Percentiles rank a stretch among this genome's conserved stretches.
phyloP scores from a whole-genome alignment of 2,888 invertebrate genomes.

The Spialia ferax region DNA sequence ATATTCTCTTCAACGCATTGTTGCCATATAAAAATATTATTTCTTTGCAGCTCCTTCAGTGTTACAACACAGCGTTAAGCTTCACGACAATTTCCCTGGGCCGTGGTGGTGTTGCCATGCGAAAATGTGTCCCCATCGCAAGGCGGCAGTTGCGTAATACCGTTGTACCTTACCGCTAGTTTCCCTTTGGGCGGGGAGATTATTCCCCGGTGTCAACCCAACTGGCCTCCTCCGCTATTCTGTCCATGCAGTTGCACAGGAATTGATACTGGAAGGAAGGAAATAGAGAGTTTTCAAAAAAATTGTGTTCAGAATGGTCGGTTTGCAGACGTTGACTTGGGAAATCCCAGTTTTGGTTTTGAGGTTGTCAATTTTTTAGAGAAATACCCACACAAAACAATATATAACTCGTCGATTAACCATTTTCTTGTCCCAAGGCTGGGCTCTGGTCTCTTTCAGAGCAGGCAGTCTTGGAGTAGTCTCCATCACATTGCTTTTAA shows the following conservation, averaged over 20 bases:
- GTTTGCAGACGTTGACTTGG: too few relatives aligned
- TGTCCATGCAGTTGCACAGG: slow-evolving; percentile 97
- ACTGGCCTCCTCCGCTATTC: slow-evolving; percentile 96
- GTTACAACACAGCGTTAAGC: not conserved
- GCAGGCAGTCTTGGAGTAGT: too few relatives aligned
- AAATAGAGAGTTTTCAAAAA: not conserved
- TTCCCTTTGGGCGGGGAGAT: slow-evolving; percentile 47
- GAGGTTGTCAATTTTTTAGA: too few relatives aligned
- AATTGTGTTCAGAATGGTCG: too few relatives aligned
- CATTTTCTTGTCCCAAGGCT: too few relatives aligned
- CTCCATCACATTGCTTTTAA: too few relatives aligned
- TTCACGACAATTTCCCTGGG: not conserved
- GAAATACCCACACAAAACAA: too few relatives aligned
- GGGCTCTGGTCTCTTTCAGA: too few relatives aligned
- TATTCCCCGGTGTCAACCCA: slow-evolving; percentile 95
- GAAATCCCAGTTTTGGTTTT: too few relatives aligned
- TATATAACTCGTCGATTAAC: too few relatives aligned
- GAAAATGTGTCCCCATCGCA: not conserved
- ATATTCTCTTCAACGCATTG: slow-evolving; percentile 1
- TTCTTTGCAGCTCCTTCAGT: not conserved
- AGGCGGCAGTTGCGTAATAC: slow-evolving; percentile 34
- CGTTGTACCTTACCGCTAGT: slow-evolving; percentile 47
- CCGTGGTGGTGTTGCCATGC: slow-evolving; percentile 12
- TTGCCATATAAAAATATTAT: slow-evolving; percentile 24
- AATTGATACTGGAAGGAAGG: slow-evolving; percentile 91